phyloP scores from a whole-genome alignment of 2,113 vertebrate species.

The Pithys albifrons region DNA sequence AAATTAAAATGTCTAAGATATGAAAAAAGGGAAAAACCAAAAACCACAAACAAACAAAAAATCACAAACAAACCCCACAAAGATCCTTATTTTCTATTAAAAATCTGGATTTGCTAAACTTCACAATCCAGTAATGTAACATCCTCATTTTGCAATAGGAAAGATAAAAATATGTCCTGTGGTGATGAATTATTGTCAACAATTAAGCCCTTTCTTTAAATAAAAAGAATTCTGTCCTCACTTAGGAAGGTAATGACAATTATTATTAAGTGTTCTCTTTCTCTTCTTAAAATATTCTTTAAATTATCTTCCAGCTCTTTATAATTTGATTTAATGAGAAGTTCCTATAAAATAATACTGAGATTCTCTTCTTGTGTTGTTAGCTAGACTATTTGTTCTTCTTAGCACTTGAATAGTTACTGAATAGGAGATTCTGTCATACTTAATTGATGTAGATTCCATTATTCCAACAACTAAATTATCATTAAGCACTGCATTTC shows the following conservation, averaged over 20 bases:
- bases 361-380: background rate
- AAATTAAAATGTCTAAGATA: background rate
- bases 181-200: background rate
- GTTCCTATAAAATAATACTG: background rate
- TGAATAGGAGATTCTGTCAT: constrained; percentile 32
- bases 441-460: constrained; percentile 39
- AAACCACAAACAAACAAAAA: too few species aligned
- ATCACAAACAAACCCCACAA: accelerated
- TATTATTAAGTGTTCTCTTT: background rate
- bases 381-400: background rate
- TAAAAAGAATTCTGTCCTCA: background rate
- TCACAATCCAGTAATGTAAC: background rate
- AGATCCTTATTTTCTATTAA: background rate
- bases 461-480: constrained; percentile 26
- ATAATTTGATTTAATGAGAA: background rate
- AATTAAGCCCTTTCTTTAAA: background rate
- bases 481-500: background rate
- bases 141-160: background rate
- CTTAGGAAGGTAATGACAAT: background rate
- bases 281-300: background rate
- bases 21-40: background rate
- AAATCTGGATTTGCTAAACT: background rate
- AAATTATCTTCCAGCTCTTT: background rate
- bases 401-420: background rate
- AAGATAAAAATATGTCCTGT: background rate